Conservation (phyloP, 2,797 vertebrate species). For the Aulostomus chinensis region DNA sequence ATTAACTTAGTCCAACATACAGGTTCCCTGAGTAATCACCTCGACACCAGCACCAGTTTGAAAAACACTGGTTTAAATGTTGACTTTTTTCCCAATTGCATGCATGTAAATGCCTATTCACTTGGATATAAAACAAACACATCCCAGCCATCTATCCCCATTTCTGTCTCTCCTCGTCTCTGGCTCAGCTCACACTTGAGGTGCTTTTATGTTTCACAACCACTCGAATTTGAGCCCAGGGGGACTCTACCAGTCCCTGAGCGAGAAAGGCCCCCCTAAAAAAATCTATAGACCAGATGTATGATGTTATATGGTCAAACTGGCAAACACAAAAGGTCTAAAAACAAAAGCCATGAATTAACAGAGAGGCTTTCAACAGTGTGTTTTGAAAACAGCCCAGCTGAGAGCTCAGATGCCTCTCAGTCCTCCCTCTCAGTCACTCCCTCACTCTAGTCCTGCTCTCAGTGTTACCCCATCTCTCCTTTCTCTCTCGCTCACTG, state of each 20-base stretch:
- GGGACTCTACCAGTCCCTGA: slow-evolving; percentile 87
- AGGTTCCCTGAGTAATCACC: too few species aligned
- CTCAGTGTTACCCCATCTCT: slow-evolving; percentile 49
- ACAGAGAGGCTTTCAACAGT: slow-evolving; percentile 93
- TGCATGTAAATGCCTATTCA: too few species aligned
- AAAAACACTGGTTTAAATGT: too few species aligned
- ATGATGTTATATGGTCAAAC: slow-evolving; percentile 99
- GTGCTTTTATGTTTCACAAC: slow-evolving; percentile 89
- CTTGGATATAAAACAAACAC: slow-evolving; percentile 27
- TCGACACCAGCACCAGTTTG: too few species aligned
- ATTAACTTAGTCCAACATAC: too few species aligned
- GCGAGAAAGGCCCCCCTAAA: slow-evolving; percentile 83
- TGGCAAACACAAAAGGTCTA: slow-evolving; percentile 94
- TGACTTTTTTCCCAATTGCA: too few species aligned
- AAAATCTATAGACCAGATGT: slow-evolving; percentile 98
- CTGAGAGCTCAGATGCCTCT: slow-evolving; percentile 90
- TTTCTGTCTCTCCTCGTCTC: slow-evolving; percentile 67
- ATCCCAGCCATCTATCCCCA: slow-evolving; percentile 66
- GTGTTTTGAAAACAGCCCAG: slow-evolving; percentile 99
- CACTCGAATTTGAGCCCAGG: slow-evolving; percentile 87
- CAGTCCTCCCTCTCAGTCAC: slow-evolving; percentile 73
- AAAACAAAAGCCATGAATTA: slow-evolving; percentile 98
- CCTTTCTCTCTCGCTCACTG: slow-evolving; percentile 56
- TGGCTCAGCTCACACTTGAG: slow-evolving; percentile 47
- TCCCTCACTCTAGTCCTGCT: slow-evolving; percentile 60